phyloP scores from a whole-genome alignment of 2,888 invertebrate species.

The Cheilosia vulpina region DNA sequence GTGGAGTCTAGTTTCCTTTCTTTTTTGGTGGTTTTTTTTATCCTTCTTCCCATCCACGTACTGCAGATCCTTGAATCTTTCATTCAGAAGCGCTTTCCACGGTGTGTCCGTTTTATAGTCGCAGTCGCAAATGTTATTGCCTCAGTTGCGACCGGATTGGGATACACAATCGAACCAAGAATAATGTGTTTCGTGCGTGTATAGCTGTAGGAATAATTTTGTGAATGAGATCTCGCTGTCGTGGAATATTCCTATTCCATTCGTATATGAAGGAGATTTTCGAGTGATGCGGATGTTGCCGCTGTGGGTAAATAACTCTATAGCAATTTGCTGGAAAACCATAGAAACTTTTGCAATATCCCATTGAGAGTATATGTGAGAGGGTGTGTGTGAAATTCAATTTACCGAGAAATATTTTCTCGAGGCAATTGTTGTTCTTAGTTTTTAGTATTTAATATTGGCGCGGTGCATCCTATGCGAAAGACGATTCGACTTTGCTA shows the following conservation, averaged over 20 bases:
- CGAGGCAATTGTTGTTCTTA: constrained; percentile 58
- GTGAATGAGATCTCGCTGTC: constrained; percentile 2
- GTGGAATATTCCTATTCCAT: constrained; percentile 13
- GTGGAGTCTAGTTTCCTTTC: constrained; percentile 23
- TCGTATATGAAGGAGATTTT: neutral
- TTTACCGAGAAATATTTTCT: constrained; percentile 65
- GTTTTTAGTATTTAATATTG: constrained; percentile 22
- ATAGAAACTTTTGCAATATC: constrained; percentile 74
- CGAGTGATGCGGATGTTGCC: constrained; percentile 4
- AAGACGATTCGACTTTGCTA: constrained; percentile 24
- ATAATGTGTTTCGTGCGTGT: neutral
- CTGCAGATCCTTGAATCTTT: constrained; percentile 46
- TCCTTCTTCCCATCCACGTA: constrained; percentile 6
- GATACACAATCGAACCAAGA: constrained; percentile 31
- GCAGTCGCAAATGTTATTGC: constrained; percentile 60
- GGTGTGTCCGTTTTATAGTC: constrained; percentile 58
- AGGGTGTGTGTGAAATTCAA: constrained; percentile 66
- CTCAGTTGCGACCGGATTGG: constrained; percentile 30
- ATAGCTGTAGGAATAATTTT: neutral
- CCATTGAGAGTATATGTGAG: constrained; percentile 49
- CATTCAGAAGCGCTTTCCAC: constrained; percentile 37
- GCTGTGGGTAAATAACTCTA: constrained; percentile 43
- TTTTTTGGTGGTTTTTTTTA: neutral
- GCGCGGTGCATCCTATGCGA: neutral
- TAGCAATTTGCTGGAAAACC: constrained; percentile 60